Conservation (phyloP, 2,888 invertebrate genomes). For the Xylophagus ater region DNA sequence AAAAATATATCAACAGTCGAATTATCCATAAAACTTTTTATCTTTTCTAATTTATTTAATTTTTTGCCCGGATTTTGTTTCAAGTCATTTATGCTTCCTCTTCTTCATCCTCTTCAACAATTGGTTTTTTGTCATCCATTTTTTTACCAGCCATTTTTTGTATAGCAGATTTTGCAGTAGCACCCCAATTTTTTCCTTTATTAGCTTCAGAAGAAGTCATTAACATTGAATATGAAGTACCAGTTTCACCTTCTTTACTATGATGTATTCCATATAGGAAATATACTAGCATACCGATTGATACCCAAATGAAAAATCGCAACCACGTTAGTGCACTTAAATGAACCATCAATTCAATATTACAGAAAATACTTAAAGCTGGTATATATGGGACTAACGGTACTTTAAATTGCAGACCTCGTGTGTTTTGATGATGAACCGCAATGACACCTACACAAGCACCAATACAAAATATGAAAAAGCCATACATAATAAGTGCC, state of each 20-base stretch:
- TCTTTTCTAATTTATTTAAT: conserved; percentile 12
- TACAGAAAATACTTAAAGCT: conserved; percentile 66
- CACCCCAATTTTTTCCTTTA: conserved; percentile 50
- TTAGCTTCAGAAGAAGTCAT: conserved; percentile 53
- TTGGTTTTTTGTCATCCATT: conserved; percentile 32
- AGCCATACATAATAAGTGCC: conserved; percentile 52
- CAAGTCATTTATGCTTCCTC: conserved; percentile 19
- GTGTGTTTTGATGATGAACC: conserved; percentile 64
- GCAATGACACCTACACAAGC: conserved; percentile 62
- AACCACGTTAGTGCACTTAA: conserved; percentile 72
- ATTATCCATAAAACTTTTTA: too few species aligned
- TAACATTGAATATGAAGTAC: conserved; percentile 50
- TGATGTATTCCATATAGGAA: conserved; percentile 78
- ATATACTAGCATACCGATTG: conserved; percentile 69
- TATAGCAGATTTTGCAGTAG: conserved; percentile 33
- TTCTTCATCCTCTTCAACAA: conserved; percentile 27
- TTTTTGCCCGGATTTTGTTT: conserved; percentile 3
- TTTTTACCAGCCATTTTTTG: conserved; percentile 25
- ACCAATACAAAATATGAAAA: conserved; percentile 50
- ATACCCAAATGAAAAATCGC: conserved; percentile 77
- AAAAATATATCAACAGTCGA: too few species aligned
- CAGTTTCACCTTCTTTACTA: conserved; percentile 59
- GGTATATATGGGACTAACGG: conserved; percentile 72
- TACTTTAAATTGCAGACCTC: conserved; percentile 62
- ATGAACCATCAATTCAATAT: conserved; percentile 73